Conservation (phyloP, 2,797 vertebrate genomes). For the Trachurus trachurus region DNA sequence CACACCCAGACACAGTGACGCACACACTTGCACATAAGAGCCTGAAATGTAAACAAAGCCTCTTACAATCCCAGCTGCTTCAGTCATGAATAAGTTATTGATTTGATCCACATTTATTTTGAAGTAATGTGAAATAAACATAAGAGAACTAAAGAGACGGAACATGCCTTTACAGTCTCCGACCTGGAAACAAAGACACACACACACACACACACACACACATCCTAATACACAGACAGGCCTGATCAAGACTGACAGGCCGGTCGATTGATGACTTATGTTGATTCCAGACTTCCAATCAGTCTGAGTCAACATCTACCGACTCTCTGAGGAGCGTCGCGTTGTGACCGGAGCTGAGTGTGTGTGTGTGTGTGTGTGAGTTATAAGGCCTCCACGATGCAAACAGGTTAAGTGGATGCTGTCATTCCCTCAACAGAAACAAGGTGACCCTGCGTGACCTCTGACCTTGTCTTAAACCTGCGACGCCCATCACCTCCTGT, state of each 20-base stretch:
- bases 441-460: conserved; percentile 53
- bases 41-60: conserved; percentile 24
- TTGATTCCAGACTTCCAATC: conserved; percentile 51
- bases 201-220: neutral
- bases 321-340: conserved; percentile 44
- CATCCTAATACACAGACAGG: neutral
- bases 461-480: conserved; percentile 44
- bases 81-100: neutral
- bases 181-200: conserved; percentile 2
- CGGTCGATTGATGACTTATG: conserved; percentile 30
- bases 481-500: conserved; percentile 2
- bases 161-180: neutral
- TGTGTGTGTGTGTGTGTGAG: conserved; percentile 40
- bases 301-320: conserved; percentile 49
- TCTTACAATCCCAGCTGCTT: neutral
- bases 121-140: neutral
- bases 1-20: neutral
- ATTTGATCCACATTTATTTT: neutral
- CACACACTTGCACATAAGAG: neutral
- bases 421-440: conserved; percentile 22
- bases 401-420: conserved; percentile 56
- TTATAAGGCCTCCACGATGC: conserved; percentile 32
- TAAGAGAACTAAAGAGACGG: neutral
- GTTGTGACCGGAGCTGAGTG: conserved; percentile 29
- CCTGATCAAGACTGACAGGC: conserved; percentile 8